Evolutionary conservation across 1,140 invertebrate genomes (phyloP), one percentile per base, ranked within the genome.

Genomic region (Halyomorpha halys): DNA sequence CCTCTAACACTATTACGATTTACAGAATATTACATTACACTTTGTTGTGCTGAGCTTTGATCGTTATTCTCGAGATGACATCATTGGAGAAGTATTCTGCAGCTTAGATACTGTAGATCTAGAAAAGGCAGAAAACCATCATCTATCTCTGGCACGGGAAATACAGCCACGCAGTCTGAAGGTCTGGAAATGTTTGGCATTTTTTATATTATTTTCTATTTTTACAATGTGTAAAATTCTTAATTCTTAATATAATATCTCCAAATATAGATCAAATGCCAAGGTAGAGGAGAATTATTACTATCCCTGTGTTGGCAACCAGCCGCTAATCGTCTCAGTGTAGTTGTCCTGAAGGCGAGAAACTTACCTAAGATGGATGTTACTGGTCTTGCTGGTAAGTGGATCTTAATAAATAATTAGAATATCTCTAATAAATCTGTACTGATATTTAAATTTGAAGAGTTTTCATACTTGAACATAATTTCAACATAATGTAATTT

Each of bases 1-100:
- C 13, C 4, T 39, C 1, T 39, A 39, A 39, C 11, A 39, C 11
- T 39, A 39, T 39, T 39, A 39, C 1, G 11, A 23, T 70, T 77
- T 76, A 13, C 78, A 90, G 74, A 86, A 82, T 71, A 90, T 90
- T 71, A 92, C 90, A 16, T 78, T 97, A 19, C 93, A 97, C 76
- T 95, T 97, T 73, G 90, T 95, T 30, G 87, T 94, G 4, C 82
- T 98, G 67, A 96, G 93, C 75, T 98, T 97, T 75, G 96, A 98
- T 77, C 84, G 94, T 73, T 98, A 97, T 75, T 96, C 92, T 30
- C 83, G 94, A 19, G 95, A 98, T 73, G 94, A 97, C 72, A 91
- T 98, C 63, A 95, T 98, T 64, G 95, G 96, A 18, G 95, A 98
- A 78, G 90, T 96, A n/a, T 87, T 96, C 67, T 90, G 89, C 68